phyloP scores from a whole-genome alignment of 2,888 invertebrate species.

The Hoplodrina blanda region DNA sequence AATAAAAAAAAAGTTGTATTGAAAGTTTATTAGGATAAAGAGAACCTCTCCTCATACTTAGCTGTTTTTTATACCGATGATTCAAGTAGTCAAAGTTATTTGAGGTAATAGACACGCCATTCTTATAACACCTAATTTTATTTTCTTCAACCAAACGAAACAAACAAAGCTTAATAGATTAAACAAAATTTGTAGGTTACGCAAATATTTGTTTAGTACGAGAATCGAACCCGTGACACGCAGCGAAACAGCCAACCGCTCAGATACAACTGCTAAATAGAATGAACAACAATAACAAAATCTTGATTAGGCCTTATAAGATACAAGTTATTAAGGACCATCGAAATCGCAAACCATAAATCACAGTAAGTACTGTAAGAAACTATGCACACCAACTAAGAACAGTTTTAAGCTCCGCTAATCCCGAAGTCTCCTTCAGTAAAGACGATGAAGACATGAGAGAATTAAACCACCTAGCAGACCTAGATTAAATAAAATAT shows the following conservation, averaged over 20 bases:
- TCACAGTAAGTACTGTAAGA: conserved; percentile 43
- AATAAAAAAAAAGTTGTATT: no score
- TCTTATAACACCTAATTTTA: background rate
- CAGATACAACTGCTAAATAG: conserved; percentile 60
- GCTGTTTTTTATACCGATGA: background rate
- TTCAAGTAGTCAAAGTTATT: background rate
- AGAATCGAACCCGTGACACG: no score
- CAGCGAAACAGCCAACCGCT: no score
- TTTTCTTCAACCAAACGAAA: background rate
- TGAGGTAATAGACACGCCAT: background rate
- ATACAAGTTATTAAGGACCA: conserved; percentile 19
- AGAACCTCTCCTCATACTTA: no score
- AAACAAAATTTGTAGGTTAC: background rate
- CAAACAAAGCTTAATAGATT: conserved; percentile 1
- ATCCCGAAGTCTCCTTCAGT: conserved; percentile 49
- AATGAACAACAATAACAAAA: conserved; percentile 72
- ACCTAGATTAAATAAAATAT: conserved; percentile 39
- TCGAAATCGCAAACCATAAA: conserved; percentile 39
- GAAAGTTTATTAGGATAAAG: background rate
- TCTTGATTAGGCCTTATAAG: conserved; percentile 70
- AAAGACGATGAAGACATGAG: conserved; percentile 23
- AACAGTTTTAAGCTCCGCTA: conserved; percentile 54
- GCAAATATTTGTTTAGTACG: no score
- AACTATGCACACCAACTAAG: conserved; percentile 49
- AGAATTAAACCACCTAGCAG: conserved; percentile 7